Evolutionary conservation across 2,888 invertebrate genomes (phyloP), one percentile per base, ranked within the genome.

Genomic region (Polyploca ridens): DNA sequence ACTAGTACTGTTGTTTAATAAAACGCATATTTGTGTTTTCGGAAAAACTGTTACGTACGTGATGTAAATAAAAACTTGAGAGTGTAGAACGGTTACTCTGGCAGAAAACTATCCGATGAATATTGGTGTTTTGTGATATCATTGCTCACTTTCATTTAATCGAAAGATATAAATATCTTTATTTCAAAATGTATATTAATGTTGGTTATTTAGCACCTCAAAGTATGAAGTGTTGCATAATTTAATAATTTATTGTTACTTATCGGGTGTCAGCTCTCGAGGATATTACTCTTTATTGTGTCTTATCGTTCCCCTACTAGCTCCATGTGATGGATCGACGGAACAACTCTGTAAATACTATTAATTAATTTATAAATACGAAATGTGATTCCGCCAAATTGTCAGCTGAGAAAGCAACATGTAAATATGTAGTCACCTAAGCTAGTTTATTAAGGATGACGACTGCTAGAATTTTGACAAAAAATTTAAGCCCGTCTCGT

Each of bases 381-480:
- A 19, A 7, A 54, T 54, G 54, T 54, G 54, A 54, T 54, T 54
- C 16, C 54, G 54, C 54, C 54, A 54, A 54, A 54, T 19, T 54
- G 54, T 19, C 54, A 19, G 10, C 7, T 2, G 16, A 10, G 54
- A 54, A 16, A 8, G 10, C 19, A 54, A 10, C 54, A 10, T 54
- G 54, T 54, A 54, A 19, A 54, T 54, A 54, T 19, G n/a, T 46
- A 46, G 7, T 7, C 2, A 54, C 16, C n/a, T 54, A 54, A 54
- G 54, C 3, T 54, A 54, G 19, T 54, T 54, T 3, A 16, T 7
- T 54, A 54, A 54, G 16, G 19, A 10, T 19, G 54, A 19, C 14
- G 54, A 54, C 19, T 54, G 54, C 19, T 54, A 54, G 3, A 54
- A 54, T 38, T 54, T 54, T 19, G 54, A 54, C 54, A 54, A 19